Conservation (phyloP, 2,888 invertebrate species). For the Thecophora atra region DNA sequence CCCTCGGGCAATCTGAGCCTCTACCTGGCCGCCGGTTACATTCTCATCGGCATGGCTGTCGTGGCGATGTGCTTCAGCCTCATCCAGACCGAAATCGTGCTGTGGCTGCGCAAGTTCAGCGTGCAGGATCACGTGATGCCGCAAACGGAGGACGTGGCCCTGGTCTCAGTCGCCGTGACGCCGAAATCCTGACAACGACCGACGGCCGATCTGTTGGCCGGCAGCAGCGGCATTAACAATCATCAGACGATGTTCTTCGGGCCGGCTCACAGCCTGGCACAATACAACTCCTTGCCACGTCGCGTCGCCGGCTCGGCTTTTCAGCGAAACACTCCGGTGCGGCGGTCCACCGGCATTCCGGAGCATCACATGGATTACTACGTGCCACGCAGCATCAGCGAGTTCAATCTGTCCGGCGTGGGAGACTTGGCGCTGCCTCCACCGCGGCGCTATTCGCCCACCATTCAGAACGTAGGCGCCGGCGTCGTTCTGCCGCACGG, state of each 20-base stretch:
- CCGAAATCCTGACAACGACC: slow-evolving; percentile 71
- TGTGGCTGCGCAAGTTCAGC: slow-evolving; percentile 66
- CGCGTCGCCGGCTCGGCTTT: slow-evolving; percentile 66
- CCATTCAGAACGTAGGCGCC: slow-evolving; percentile 42
- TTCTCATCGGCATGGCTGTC: slow-evolving; percentile 84
- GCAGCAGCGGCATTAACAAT: slow-evolving; percentile 53
- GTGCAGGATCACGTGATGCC: slow-evolving; percentile 65
- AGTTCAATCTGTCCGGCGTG: slow-evolving; percentile 79
- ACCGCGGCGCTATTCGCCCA: slow-evolving; percentile 65
- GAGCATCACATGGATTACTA: slow-evolving; percentile 82
- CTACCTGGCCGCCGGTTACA: slow-evolving; percentile 82
- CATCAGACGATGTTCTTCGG: slow-evolving; percentile 64
- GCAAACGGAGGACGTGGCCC: slow-evolving; percentile 67
- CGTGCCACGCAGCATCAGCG: slow-evolving; percentile 84
- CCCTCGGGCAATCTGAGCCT: slow-evolving; percentile 77
- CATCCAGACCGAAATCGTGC: slow-evolving; percentile 79
- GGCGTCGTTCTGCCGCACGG: slow-evolving; percentile 55
- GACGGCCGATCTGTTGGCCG: slow-evolving; percentile 62
- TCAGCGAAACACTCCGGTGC: slow-evolving; percentile 73
- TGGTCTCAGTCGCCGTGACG: slow-evolving; percentile 69
- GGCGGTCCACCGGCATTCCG: slow-evolving; percentile 71
- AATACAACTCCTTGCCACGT: slow-evolving; percentile 71
- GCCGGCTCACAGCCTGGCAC: slow-evolving; percentile 66
- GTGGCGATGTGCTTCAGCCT: slow-evolving; percentile 89
- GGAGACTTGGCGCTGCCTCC: slow-evolving; percentile 69